Percentiles rank a stretch among this genome's conserved stretches.
These are phyloP conservation scores for Zosterops borbonicus DNA, from an alignment of 2,113 vertebrate genomes.

Conservation along the genomic window DNA sequence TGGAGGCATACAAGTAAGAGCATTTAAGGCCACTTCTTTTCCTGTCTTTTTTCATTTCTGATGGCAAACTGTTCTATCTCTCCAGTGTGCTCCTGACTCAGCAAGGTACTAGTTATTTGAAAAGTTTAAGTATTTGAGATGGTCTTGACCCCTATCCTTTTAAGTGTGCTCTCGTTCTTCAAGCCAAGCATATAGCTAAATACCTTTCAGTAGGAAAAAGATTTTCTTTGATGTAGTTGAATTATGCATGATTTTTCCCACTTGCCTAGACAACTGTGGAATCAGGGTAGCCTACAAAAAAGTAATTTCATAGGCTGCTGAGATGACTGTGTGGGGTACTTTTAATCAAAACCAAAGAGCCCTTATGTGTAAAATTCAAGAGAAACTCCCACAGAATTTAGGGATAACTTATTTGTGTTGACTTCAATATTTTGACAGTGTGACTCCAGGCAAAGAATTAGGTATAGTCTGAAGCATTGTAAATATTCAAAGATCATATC, in stretches of 20 bases:
- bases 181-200: background rate
- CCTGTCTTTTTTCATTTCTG: background rate
- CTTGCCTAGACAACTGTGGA: background rate
- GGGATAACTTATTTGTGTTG: background rate
- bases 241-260: constrained; percentile 10
- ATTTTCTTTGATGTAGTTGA: constrained; percentile 2
- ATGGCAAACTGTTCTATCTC: background rate
- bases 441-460: background rate
- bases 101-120: background rate
- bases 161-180: constrained; percentile 3
- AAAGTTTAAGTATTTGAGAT: constrained; percentile 1
- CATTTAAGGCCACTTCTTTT: background rate
- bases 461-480: background rate
- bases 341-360: background rate
- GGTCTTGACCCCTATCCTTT: background rate
- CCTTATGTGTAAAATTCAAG: background rate
- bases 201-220: background rate
- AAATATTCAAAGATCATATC: background rate
- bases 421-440: background rate
- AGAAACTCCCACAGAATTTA: background rate
- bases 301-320: background rate
- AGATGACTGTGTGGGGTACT: background rate
- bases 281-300: background rate
- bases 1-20: background rate
- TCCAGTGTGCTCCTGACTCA: background rate